phyloP scores from a whole-genome alignment of 2,113 vertebrate species.

The Girardinichthys multiradiatus region DNA sequence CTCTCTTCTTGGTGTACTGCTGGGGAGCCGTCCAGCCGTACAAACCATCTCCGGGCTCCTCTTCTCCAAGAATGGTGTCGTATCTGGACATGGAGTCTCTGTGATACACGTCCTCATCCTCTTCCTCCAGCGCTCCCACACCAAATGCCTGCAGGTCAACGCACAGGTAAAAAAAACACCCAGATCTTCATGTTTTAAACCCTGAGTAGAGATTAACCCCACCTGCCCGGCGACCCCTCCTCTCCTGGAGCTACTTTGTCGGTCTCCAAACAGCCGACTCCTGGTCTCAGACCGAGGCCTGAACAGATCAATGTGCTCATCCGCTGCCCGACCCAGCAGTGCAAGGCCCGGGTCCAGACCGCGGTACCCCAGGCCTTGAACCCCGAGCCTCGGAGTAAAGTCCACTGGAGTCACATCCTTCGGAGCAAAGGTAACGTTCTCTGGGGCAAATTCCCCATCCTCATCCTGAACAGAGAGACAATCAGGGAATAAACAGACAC shows the following conservation, averaged over 20 bases:
- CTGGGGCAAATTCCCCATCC: slow-evolving; percentile 88
- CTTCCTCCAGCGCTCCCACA: slow-evolving; percentile 93
- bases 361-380: slow-evolving; percentile 91
- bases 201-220: neutral
- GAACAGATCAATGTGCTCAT: slow-evolving; percentile 84
- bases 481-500: neutral
- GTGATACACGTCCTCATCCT: slow-evolving; percentile 94
- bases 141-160: slow-evolving; percentile 88
- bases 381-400: slow-evolving; percentile 84
- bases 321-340: slow-evolving; percentile 73
- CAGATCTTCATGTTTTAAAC: fast-evolving
- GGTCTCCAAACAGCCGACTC: slow-evolving; percentile 80
- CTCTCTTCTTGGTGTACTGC: slow-evolving; percentile 81
- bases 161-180: neutral
- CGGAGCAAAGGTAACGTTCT: slow-evolving; percentile 92
- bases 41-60: slow-evolving; percentile 92
- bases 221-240: slow-evolving; percentile 93
- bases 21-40: slow-evolving; percentile 96
- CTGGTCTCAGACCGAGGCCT: slow-evolving; percentile 74
- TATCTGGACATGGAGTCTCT: slow-evolving; percentile 90
- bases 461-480: slow-evolving; percentile 58
- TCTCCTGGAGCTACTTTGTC: slow-evolving; percentile 68
- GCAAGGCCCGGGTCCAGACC: slow-evolving; percentile 89
- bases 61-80: slow-evolving; percentile 86
- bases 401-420: slow-evolving; percentile 91